These are phyloP conservation scores for Salvelinus namaycush DNA, from an alignment of 2,113 vertebrate species.

Conservation along the genomic window DNA sequence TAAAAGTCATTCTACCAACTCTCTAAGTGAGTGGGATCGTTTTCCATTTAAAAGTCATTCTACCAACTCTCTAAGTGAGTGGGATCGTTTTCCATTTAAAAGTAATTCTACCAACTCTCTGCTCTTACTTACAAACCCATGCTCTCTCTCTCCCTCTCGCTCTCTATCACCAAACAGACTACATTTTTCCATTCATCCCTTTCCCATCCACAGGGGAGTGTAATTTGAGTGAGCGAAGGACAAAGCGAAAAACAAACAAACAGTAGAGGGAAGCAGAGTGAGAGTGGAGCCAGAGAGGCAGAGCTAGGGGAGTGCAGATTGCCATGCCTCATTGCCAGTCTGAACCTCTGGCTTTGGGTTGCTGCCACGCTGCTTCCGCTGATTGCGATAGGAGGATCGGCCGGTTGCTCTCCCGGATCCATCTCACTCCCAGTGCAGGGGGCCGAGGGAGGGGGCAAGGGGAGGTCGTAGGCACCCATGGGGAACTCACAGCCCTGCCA, in stretches of 20 bases:
- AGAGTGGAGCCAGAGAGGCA: neutral
- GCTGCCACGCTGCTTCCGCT: neutral
- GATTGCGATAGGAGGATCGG: neutral
- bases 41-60: too few relatives aligned
- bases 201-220: constrained; percentile 14
- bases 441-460: too few relatives aligned
- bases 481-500: too few relatives aligned
- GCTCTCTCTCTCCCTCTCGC: constrained; percentile 31
- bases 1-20: too few relatives aligned
- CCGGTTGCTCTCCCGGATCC: neutral
- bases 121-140: constrained; percentile 31
- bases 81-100: too few relatives aligned
- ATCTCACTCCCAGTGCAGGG: neutral
- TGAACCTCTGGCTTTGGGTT: neutral
- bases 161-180: neutral
- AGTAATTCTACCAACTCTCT: too few relatives aligned
- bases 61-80: neutral
- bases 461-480: too few relatives aligned
- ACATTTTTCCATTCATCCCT: constrained; percentile 21
- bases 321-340: constrained; percentile 3
- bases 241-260: constrained; percentile 8
- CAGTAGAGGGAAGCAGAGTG: neutral
- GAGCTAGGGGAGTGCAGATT: neutral
- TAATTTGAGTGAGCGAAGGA: neutral
- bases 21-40: too few relatives aligned